These are phyloP conservation scores for Polypedilum pembai DNA, from an alignment of 1,140 invertebrate species.

Conservation along the genomic window DNA sequence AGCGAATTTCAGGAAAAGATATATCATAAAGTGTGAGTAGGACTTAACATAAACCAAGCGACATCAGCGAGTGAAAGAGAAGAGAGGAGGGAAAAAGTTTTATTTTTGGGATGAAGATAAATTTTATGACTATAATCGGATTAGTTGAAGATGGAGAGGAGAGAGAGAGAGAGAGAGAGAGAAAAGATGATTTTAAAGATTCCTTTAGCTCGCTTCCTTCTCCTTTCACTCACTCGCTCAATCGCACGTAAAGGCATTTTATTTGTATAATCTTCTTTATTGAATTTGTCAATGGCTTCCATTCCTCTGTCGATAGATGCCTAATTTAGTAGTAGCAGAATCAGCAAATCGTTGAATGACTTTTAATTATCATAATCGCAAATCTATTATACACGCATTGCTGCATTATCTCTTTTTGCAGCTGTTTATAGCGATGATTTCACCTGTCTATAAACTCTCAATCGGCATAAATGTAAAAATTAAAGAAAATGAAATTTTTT, in stretches of 20 bases:
- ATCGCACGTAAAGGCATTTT: neutral
- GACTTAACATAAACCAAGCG: neutral
- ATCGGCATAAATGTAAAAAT: no score
- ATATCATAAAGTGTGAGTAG: neutral
- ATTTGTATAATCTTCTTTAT: conserved; percentile 19
- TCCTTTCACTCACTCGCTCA: neutral
- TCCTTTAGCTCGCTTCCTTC: neutral
- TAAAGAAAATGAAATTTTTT: no score
- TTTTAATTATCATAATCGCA: conserved; percentile 8
- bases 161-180: no score
- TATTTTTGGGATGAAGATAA: neutral
- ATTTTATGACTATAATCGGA: conserved; percentile 18
- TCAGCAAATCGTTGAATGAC: neutral
- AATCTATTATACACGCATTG: neutral
- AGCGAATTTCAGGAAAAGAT: no score
- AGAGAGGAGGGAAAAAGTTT: neutral
- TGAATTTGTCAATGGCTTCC: neutral
- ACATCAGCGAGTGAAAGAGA: neutral
- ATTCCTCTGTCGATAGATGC: neutral
- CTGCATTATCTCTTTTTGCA: no score
- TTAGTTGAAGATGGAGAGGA: neutral
- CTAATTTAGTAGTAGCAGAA: neutral
- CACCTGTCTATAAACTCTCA: no score
- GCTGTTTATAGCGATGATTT: no score
- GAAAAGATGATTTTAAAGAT: neutral